Base-by-base conservation (phyloP, 2,113 vertebrate species). In the Mustela nigripes region DNA sequence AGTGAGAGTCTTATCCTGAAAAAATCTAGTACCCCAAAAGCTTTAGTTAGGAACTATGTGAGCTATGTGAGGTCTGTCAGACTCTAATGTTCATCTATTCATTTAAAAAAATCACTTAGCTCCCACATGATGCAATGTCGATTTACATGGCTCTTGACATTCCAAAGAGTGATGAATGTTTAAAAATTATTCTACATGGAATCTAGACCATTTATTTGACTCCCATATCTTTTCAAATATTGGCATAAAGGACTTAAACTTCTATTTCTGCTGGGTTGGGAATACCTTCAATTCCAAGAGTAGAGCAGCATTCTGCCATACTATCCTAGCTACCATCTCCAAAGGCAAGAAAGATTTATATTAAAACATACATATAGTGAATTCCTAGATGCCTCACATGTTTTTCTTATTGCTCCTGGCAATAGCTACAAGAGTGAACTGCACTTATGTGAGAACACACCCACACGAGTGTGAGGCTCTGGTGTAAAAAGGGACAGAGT, bases 91-190 rank as follows among this genome's bases (percentile, higher is more conserved):
- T 81, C 16, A 42, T n/a, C 39, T 87, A 10, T 62, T 93, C n/a
- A 39, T 60, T 71, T 69, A 39, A 93, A 26, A 26, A 65, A 65
- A 63, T 48, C 21, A 78, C 78, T 92, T 80, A 85, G 39, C 26
- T 87, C 69, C 36, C 80, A 31, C 7, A 69, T 33, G 62, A 39
- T 63, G 7, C 48, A 62, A 16, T 89, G 60, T 82, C 21, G 28
- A 63, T 63, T 91, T 94, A 74, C 62, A 89, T 63, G 58, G 22
- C 53, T 92, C 83, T 94, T 92, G 79, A 39, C 16, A 15, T 84
- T 62, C 7, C 58, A 67, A 58, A 94, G 16, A 87, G 10, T 33
- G 81, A 56, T 24, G 60, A 63, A 53, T 78, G 84, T 63, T 58
- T n/a, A 53, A 63, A 96, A 81, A n/a, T 58, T 60, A 85, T 69